Evolutionary conservation across 2,888 invertebrate species (phyloP), one percentile per base, ranked within the genome.

Genomic region (Sarcophaga subvicina): DNA sequence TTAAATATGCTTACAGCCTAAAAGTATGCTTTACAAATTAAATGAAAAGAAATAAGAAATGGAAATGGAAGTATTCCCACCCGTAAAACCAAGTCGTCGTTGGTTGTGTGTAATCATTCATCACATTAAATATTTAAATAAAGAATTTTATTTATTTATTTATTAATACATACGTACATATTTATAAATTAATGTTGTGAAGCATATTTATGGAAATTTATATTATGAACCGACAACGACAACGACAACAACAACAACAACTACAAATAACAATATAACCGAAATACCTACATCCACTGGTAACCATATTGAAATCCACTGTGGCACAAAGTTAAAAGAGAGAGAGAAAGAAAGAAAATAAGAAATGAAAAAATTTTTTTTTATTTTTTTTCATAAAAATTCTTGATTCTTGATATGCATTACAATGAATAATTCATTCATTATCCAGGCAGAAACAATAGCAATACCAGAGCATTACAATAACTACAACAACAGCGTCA

Each of bases 231-330:
- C 54, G 12, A 54, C 14, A 54, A 54, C 54, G 0, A 17, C 54
- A 14, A 14, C 14, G 2, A 54, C 54, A 54, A 54, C 12, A 54
- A 54, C 12, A 14, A 14, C 11, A 49, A 3, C 1, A 64, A 71
- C 14, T 27, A 71, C 25, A 54, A 11, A 6, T 64, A 60, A 54
- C 37, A 71, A 25, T 22, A 72, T 54, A 69, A 69, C 64, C 69
- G 66, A 88, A 37, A 89, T 90, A 90, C 90, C 88, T 90, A 90
- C 90, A 90, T 88, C 90, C 90, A 90, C 87, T 89, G 88, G 86
- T 90, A 90, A 88, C 90, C 90, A 71, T 86, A 80, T 88, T 90
- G 90, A 88, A 88, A 90, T 85, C 90, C 90, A 81, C 90, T 90
- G 90, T 64, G 17, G 54, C 54, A 54, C 12, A 54, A 54, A 54